These are phyloP conservation scores for Leptinotarsa defecta DNA, from an alignment of 1,140 invertebrate species.

Conservation along the genomic window DNA sequence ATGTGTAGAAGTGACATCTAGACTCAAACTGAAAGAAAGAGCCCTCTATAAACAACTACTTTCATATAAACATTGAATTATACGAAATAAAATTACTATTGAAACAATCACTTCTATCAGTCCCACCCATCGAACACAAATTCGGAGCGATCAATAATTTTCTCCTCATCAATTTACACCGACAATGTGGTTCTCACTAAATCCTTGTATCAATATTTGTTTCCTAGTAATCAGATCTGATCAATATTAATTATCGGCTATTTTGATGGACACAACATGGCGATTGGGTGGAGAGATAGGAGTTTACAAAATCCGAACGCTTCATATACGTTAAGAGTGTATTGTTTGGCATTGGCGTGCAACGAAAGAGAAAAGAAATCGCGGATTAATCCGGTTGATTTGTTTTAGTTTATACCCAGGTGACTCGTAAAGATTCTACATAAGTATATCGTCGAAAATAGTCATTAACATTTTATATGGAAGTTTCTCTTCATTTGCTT, in stretches of 20 bases:
- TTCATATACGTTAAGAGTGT: neutral
- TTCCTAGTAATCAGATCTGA: slow-evolving; percentile 37
- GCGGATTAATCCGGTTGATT: too few species aligned
- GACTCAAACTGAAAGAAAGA: too few species aligned
- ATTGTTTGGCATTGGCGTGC: slow-evolving; percentile 2
- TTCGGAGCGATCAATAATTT: slow-evolving; percentile 40
- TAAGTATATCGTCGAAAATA: too few species aligned
- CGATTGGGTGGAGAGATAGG: slow-evolving; percentile 1
- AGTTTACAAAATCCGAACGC: neutral
- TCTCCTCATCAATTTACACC: slow-evolving; percentile 40
- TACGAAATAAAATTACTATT: too few species aligned
- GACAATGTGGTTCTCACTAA: slow-evolving; percentile 34
- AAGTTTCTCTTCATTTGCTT: too few species aligned
- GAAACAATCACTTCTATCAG: too few species aligned
- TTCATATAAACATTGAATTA: too few species aligned
- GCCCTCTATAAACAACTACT: too few species aligned
- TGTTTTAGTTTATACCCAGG: too few species aligned
- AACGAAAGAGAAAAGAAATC: neutral
- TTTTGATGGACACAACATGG: slow-evolving; percentile 2
- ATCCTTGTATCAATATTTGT: slow-evolving; percentile 42
- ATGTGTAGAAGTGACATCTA: too few species aligned
- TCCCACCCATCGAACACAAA: slow-evolving; percentile 33
- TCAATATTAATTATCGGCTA: slow-evolving; percentile 45
- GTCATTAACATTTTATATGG: too few species aligned
- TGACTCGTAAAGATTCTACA: too few species aligned